These are phyloP conservation scores for Drosophila punjabiensis DNA, from an alignment of 1,140 invertebrate genomes.

Conservation along the genomic window DNA sequence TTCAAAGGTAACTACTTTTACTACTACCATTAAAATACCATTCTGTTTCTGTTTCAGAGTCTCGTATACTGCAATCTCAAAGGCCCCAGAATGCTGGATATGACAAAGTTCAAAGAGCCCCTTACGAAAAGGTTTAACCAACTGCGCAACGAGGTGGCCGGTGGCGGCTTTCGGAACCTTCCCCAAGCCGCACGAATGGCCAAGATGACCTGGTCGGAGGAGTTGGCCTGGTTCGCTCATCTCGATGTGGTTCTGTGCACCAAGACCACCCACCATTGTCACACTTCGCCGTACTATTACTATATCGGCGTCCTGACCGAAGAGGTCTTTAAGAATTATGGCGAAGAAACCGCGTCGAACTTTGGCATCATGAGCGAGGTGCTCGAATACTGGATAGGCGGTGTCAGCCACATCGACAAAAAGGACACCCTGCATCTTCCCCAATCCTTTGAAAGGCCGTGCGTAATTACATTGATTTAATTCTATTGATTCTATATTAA, in stretches of 20 bases:
- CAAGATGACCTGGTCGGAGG: slow-evolving; percentile 37
- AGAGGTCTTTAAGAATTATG: background rate
- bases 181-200: slow-evolving; percentile 41
- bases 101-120: background rate
- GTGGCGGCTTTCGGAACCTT: slow-evolving; percentile 33
- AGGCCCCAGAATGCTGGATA: background rate
- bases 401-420: background rate
- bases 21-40: background rate
- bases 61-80: background rate
- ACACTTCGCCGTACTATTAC: slow-evolving; percentile 25
- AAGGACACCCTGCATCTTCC: background rate
- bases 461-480: background rate
- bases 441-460: background rate
- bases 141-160: slow-evolving; percentile 42
- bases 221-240: slow-evolving; percentile 43
- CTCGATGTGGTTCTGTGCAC: slow-evolving; percentile 31
- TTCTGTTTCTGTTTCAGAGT: background rate
- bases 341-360: too few relatives aligned
- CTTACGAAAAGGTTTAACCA: slow-evolving; percentile 25
- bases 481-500: background rate
- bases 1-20: background rate
- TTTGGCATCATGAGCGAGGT: background rate
- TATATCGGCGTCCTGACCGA: slow-evolving; percentile 26
- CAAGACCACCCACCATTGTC: background rate
- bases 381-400: background rate